Evolutionary conservation across 2,888 invertebrate genomes (phyloP), one percentile per base, ranked within the genome.

Genomic region (Ctena decussata): DNA sequence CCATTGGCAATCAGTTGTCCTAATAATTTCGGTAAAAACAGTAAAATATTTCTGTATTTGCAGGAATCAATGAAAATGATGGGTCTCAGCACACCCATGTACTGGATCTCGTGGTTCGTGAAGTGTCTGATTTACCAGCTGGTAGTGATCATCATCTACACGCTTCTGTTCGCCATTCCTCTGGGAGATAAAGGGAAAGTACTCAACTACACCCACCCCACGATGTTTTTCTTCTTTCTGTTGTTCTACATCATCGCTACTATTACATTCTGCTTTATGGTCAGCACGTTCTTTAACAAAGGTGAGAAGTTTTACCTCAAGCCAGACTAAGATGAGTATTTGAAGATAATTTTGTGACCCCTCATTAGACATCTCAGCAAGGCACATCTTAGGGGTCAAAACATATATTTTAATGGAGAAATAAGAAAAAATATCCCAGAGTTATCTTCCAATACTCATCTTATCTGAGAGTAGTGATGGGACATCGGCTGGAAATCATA

Each of bases 11-110:
- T n/a, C n/a, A n/a, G n/a, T n/a, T n/a, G n/a, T n/a, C n/a, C n/a
- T n/a, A n/a, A n/a, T n/a, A n/a, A n/a, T n/a, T n/a, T n/a, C n/a
- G n/a, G n/a, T n/a, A n/a, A n/a, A n/a, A n/a, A n/a, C n/a, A n/a
- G n/a, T n/a, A n/a, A n/a, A n/a, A n/a, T n/a, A n/a, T 30, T 30
- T 11, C 57, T 57, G 27, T 30, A 57, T 57, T 79, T 75, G 41
- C 96, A 98, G 97, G 98, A 98, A 96, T 97, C 98, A 0, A 98
- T 98, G 98, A 98, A 98, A 96, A 98, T 98, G 96, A 98, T 98
- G 97, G 98, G 98, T 1, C 96, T 98, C 35, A 97, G 97, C 35
- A 97, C 97, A 57, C 98, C 97, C 97, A 96, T 98, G 89, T 97
- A 98, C 93, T 98, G 98, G 98, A 95, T 97, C 0, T 98, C 98